Percentiles rank a stretch among this genome's conserved stretches.
Evolutionary conservation across 1,140 invertebrate species (phyloP).

Genomic region (Cotesia chilonis): DNA sequence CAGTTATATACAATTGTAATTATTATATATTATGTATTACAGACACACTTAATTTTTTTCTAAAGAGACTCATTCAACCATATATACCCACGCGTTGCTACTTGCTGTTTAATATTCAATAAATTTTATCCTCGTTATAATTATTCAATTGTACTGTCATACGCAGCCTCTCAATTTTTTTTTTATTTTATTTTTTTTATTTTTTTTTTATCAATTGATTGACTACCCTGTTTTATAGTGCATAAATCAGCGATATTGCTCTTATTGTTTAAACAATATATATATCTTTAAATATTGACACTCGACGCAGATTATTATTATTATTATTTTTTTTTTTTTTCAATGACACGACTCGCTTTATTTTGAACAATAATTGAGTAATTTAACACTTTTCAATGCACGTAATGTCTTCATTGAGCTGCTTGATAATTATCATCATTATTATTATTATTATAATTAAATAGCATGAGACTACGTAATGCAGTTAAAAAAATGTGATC

Average conservation of each 20-base stretch:
- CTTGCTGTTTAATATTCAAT: constrained; percentile 3
- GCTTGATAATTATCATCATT: background rate
- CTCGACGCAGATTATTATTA: background rate
- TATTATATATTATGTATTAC: constrained; percentile 58
- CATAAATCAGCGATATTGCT: constrained; percentile 51
- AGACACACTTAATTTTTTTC: constrained; percentile 49
- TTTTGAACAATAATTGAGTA: no score
- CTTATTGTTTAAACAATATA: constrained; percentile 39
- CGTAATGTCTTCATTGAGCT: no score
- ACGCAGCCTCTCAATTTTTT: constrained; percentile 46
- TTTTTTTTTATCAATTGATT: constrained; percentile 59
- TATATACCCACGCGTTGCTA: background rate
- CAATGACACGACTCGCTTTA: background rate
- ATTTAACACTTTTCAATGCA: background rate
- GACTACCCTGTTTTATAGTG: constrained; percentile 65
- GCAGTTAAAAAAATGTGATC: background rate
- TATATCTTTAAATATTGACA: constrained; percentile 1
- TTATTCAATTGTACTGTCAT: constrained; percentile 25
- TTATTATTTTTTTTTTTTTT: background rate
- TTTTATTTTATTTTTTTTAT: constrained; percentile 29
- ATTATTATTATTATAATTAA: constrained; percentile 1
- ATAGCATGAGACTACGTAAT: constrained; percentile 11
- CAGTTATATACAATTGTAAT: constrained; percentile 59
- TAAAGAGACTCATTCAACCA: constrained; percentile 34
- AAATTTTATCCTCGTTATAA: constrained; percentile 16